Evolutionary conservation across 2,888 invertebrate species (phyloP), one percentile per base, ranked within the genome.

Genomic region (Lordiphosa fenestrarum): DNA sequence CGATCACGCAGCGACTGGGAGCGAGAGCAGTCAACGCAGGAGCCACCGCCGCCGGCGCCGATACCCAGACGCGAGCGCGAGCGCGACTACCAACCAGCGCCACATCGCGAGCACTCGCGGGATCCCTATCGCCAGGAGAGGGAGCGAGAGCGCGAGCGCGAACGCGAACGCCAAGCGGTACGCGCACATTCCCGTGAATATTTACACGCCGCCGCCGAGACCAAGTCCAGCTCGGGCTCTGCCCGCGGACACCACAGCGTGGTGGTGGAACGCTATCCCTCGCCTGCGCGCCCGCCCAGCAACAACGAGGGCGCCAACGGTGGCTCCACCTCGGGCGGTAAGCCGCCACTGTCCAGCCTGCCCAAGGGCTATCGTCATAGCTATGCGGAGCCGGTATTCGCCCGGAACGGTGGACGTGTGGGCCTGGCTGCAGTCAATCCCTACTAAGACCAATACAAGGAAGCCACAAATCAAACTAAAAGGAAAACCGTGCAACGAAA

Each of bases 361-460:
- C 82, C 86, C 35, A 90, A 90, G 70, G 90, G 90, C 38, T 89
- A 89, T 69, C 86, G 90, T 5, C 90, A 90, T 59, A 90, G 90
- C 67, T 90, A 90, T 64, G 90, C 89, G 33, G 90, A 90, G 64
- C 88, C 89, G 23, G 88, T 88, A 6, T 88, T 88, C 42, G 84
- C 88, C 6, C 74, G 88, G 40, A 76, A 87, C 51, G 88, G 88
- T 15, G 89, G 90, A 19, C 85, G 90, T 2, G 90, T 90, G 5
- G 90, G 90, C 13, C 74, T 90, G 21, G 90, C 90, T 6, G 90
- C 90, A 40, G 89, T 90, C 19, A 89, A 90, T 85, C 89, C 89
- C 35, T 89, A 87, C 58, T 89, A 73, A 25, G 3, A 25, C 6
- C 0, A 73, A 10, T 4, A 1, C 10, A 23, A 12, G 6, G 13